Base-by-base conservation (phyloP, 1,140 invertebrate genomes). In the Bombus pyrosoma region DNA sequence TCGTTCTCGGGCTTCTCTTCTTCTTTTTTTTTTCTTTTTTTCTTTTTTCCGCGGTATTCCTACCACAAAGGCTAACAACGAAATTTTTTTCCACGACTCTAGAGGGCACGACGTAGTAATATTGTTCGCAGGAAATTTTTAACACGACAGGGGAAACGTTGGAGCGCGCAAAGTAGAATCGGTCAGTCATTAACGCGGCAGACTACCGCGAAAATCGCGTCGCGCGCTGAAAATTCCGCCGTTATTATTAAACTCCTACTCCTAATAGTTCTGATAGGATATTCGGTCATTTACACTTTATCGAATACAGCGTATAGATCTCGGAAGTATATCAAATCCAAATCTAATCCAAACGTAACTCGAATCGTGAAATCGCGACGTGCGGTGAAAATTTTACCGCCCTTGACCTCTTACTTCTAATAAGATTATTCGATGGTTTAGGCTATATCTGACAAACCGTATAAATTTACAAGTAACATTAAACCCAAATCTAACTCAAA, bases 51-150 rank as follows among this genome's bases (percentile, higher is more conserved):
- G 41, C 1, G 28, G 5, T 39, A 25, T 81, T 18, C 41, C n/a
- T 25, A 34, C 76, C 18, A 15, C 43, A 18, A 41, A 73, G 64
- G 57, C 10, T 77, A 25, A 73, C 72, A 37, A 41, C 41, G 34
- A 71, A 71, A 87, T 53, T 81, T 37, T 83, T 83, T 43, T 28
- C 39, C 28, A 32, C 66, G 32, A 41, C 12, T 69, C 57, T 34
- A 9, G 34, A 25, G 64, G 71, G 34, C 68, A 25, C 47, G 47
- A 53, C 6, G 71, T 72, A 71, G 39, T 77, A 37, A 53, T n/a
- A 10, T 74, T 62, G 43, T 32, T 18, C n/a, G 1, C 15, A 39
- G 43, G 39, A 41, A 39, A 76, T 57, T n/a, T 88, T 53, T 28
- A 59, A 62, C 34, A 25, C 81, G 43, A 10, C 37, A 3, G n/a